Conservation (phyloP, 2,797 vertebrate species). For the Lepilemur septentrionalis region DNA sequence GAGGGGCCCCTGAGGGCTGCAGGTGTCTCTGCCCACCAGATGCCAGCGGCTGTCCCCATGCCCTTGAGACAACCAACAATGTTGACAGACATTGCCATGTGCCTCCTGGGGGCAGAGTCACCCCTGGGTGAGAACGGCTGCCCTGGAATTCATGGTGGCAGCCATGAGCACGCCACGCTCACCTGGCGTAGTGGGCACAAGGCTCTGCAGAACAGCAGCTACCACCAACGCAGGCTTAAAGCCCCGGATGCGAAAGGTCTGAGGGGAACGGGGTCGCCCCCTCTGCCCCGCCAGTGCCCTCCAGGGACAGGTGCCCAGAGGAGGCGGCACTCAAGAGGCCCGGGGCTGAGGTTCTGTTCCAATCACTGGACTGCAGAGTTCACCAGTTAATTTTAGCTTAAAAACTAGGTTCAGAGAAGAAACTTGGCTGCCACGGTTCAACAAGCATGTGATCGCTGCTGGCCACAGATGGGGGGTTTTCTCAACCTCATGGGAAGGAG, state of each 20-base stretch:
- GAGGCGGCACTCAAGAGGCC: not conserved
- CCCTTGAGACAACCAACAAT: accelerated
- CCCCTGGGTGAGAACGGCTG: not conserved
- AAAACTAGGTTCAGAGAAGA: not conserved
- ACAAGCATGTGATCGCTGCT: accelerated
- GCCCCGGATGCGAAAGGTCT: accelerated
- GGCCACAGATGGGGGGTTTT: accelerated
- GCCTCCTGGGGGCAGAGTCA: not conserved
- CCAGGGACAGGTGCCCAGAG: not conserved
- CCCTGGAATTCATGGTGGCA: accelerated
- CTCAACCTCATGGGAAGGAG: not conserved
- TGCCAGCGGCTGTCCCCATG: not conserved
- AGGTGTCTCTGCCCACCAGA: not conserved
- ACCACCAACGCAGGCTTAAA: not conserved
- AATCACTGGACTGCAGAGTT: accelerated
- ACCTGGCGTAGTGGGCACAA: accelerated
- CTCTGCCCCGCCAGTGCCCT: no score
- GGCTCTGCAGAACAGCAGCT: not conserved
- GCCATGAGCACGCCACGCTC: no score
- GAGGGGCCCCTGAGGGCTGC: no score
- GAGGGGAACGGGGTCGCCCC: not conserved
- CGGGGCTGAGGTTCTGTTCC: not conserved
- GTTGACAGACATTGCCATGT: accelerated
- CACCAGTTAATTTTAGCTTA: not conserved
- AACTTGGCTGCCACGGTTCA: accelerated